A percentile compares a stretch with the other conserved stretches of the same genome.
Evolutionary conservation across 2,797 vertebrate species (phyloP).

Genomic region (Cynopterus sphinx): DNA sequence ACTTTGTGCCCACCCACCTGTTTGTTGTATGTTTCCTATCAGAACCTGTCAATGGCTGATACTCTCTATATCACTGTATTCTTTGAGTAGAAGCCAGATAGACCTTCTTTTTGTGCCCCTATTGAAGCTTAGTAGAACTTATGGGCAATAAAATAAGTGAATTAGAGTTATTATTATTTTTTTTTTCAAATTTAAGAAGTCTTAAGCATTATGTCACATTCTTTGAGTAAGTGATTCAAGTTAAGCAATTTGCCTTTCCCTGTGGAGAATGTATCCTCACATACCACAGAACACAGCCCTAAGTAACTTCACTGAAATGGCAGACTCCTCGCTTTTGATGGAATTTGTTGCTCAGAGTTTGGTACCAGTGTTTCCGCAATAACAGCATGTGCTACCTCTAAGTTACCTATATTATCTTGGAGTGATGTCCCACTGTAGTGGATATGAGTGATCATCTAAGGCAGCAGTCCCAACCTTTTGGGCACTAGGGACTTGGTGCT

Average conservation of each 20-base stretch:
- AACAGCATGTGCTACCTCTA: neutral
- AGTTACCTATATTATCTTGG: neutral
- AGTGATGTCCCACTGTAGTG: neutral
- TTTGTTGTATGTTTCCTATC: neutral
- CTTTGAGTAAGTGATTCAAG: neutral
- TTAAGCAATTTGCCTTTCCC: neutral
- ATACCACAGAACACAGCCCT: neutral
- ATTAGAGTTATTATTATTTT: neutral
- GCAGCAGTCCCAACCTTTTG: too few species aligned
- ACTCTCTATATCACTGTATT: neutral
- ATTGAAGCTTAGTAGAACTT: neutral
- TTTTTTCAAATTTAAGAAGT: neutral
- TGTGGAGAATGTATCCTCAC: neutral
- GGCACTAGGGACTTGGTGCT: too few species aligned
- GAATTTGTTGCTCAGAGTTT: neutral
- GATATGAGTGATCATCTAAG: neutral
- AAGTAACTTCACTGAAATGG: neutral
- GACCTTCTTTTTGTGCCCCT: neutral
- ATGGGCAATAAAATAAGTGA: neutral
- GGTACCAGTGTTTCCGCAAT: neutral
- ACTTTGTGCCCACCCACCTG: neutral
- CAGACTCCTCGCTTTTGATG: neutral
- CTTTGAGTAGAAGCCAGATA: neutral
- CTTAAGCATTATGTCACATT: neutral
- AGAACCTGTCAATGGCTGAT: neutral